Percentiles rank a stretch among this genome's conserved stretches.
These are phyloP conservation scores for Euwallacea similis DNA, from an alignment of 1,140 invertebrate genomes.

Conservation along the genomic window DNA sequence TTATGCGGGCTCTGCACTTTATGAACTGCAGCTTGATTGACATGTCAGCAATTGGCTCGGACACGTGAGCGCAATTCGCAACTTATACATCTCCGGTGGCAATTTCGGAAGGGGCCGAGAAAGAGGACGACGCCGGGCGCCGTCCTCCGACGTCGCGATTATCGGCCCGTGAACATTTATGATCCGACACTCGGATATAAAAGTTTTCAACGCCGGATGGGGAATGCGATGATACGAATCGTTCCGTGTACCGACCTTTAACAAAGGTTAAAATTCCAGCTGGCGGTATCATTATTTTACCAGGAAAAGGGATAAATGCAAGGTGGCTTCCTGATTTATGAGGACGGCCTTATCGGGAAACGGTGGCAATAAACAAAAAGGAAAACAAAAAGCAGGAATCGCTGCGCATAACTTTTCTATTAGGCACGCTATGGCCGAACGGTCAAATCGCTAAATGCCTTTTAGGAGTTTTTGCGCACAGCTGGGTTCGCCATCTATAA, in stretches of 20 bases:
- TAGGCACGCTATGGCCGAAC: slow-evolving; percentile 29
- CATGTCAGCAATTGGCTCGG: slow-evolving; percentile 23
- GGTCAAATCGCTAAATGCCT: slow-evolving; percentile 17
- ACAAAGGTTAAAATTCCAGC: slow-evolving; percentile 4
- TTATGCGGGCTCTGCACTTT: slow-evolving; percentile 21
- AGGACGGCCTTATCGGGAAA: slow-evolving; percentile 15
- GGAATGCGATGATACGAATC: neutral
- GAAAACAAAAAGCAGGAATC: slow-evolving; percentile 31
- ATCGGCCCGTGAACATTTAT: neutral
- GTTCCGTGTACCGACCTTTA: neutral
- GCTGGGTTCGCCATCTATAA: too few relatives aligned
- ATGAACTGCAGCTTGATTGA: slow-evolving; percentile 27
- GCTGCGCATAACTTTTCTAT: slow-evolving; percentile 37
- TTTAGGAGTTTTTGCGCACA: slow-evolving; percentile 3
- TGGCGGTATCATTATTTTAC: slow-evolving; percentile 16
- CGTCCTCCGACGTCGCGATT: neutral
- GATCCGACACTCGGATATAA: neutral
- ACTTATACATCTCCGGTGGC: slow-evolving; percentile 11
- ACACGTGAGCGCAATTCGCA: slow-evolving; percentile 25
- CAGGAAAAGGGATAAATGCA: slow-evolving; percentile 24
- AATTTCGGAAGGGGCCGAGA: slow-evolving; percentile 5
- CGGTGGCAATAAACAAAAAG: slow-evolving; percentile 23
- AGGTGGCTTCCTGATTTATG: slow-evolving; percentile 18
- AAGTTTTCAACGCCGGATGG: too few relatives aligned
- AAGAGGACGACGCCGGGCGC: neutral